Conservation (phyloP, 2,888 invertebrate genomes). For the Drosophila suboccidentalis region DNA sequence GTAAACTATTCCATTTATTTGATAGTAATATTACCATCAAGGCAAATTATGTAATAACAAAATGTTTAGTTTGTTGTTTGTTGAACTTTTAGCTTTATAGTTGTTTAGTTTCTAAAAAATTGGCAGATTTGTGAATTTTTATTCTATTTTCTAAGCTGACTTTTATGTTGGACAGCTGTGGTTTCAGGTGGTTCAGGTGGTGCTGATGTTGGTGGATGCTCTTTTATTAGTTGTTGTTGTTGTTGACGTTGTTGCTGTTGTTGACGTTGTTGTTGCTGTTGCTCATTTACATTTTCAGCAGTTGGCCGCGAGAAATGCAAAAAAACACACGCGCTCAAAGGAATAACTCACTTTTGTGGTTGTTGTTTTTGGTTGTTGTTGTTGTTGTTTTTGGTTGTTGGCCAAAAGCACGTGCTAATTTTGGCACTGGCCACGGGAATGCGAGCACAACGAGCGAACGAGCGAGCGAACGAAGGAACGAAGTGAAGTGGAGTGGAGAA, state of each 20-base stretch:
- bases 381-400: conserved; percentile 5
- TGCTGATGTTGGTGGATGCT: background rate
- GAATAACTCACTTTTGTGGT: conserved; percentile 40
- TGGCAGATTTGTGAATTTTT: too few species aligned
- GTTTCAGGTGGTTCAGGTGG: background rate
- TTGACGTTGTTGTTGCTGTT: conserved; percentile 7
- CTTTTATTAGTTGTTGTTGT: background rate
- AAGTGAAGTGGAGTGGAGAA: background rate
- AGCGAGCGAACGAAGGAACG: background rate
- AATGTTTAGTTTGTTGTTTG: too few species aligned
- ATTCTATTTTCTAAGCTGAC: too few species aligned
- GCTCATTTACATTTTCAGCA: conserved; percentile 44
- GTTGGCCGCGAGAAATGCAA: conserved; percentile 42
- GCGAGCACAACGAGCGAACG: conserved; percentile 34
- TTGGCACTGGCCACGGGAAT: conserved; percentile 32
- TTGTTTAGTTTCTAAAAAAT: too few species aligned
- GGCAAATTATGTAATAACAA: too few species aligned
- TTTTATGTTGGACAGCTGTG: too few species aligned
- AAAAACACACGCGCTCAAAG: conserved; percentile 56
- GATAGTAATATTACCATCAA: too few species aligned
- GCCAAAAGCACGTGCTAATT: conserved; percentile 58
- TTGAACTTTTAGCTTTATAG: too few species aligned
- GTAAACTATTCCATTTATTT: too few species aligned
- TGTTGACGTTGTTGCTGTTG: background rate
- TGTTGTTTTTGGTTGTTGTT: background rate